Evolutionary conservation across 2,113 vertebrate species (phyloP), one percentile per base, ranked within the genome.

Genomic region (Gasterosteus aculeatus): DNA sequence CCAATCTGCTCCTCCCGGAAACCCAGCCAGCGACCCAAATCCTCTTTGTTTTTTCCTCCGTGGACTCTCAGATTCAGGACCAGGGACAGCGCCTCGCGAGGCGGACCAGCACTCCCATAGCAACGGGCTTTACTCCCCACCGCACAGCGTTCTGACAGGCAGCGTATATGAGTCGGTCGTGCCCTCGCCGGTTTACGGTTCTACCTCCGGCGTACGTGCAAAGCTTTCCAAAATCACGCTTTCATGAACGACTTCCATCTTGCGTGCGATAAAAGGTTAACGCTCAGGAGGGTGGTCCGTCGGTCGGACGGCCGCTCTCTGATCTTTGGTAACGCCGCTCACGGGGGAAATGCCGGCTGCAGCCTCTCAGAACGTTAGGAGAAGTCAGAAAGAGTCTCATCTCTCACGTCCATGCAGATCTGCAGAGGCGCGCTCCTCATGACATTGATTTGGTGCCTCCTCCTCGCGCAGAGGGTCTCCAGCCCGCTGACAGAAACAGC

Each of bases 381-480:
- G 38, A 69, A 68, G 39, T 59, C 10, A 6, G 69, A 59, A 29
- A 75, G 64, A 26, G 22, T 26, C 22, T 26, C 22, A 26, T 26
- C 69, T 57, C 66, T 22, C 58, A 33, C 11, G 7, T 61, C 19
- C 74, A 56, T 57, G 58, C 65, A 47, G 19, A 74, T 68, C 69
- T 72, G 67, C 54, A 72, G 56, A 51, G 49, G 71, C 12, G 9
- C 3, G n/a, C 80, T 74, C 84, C 53, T 78, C 80, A 10, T 80
- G 75, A 84, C 85, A 84, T 81, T 72, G 75, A 87, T 87, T 83
- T 75, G 71, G 53, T 78, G 78, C 72, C 68, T 72, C 11, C 70
- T 70, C 74, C 44, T 53, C 59, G 74, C 35, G 44, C 66, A 62
- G 69, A 56, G 8, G 22, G 75, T 68, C 41, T 56, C 46, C 63